A percentile compares a stretch with the other conserved stretches of the same genome.
Evolutionary conservation across 2,888 invertebrate genomes (phyloP).

Genomic region (Caprella mutica): DNA sequence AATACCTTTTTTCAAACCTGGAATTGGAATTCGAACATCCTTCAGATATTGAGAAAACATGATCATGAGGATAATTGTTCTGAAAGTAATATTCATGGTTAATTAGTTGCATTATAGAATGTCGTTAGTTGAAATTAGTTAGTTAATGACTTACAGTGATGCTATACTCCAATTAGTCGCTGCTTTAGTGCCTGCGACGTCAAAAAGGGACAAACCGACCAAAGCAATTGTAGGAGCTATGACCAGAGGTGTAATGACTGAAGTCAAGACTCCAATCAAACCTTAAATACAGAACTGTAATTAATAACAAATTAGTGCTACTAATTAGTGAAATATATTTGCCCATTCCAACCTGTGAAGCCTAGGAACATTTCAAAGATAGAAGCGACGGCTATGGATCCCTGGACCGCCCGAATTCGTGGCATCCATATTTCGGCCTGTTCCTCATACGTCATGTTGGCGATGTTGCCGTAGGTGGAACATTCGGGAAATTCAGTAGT

Average conservation of each 20-base stretch:
- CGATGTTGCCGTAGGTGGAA: constrained; percentile 45
- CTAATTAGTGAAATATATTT: not conserved
- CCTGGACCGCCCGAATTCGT: constrained; percentile 68
- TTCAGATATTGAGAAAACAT: constrained; percentile 67
- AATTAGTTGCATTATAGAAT: too few relatives aligned
- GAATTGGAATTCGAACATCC: constrained; percentile 51
- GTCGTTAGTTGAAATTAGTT: too few relatives aligned
- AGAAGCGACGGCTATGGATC: constrained; percentile 68
- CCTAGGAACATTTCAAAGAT: constrained; percentile 63
- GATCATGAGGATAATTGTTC: constrained; percentile 61
- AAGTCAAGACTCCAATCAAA: not conserved
- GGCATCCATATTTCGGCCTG: constrained; percentile 57
- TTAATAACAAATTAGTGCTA: not conserved
- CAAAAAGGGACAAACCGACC: constrained; percentile 69
- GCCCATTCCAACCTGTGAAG: constrained; percentile 38
- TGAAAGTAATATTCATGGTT: too few relatives aligned
- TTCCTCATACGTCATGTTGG: constrained; percentile 48
- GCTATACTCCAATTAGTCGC: constrained; percentile 74
- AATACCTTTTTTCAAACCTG: constrained; percentile 22
- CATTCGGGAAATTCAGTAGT: constrained; percentile 60
- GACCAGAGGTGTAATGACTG: constrained; percentile 65
- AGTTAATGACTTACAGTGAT: constrained; percentile 58
- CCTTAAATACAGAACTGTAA: too few relatives aligned
- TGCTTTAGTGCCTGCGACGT: constrained; percentile 67
- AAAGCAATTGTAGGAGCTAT: constrained; percentile 72